Conservation (phyloP, 35 echinoderm and acorn worm genomes). For the Apostichopus parvimensis region DNA sequence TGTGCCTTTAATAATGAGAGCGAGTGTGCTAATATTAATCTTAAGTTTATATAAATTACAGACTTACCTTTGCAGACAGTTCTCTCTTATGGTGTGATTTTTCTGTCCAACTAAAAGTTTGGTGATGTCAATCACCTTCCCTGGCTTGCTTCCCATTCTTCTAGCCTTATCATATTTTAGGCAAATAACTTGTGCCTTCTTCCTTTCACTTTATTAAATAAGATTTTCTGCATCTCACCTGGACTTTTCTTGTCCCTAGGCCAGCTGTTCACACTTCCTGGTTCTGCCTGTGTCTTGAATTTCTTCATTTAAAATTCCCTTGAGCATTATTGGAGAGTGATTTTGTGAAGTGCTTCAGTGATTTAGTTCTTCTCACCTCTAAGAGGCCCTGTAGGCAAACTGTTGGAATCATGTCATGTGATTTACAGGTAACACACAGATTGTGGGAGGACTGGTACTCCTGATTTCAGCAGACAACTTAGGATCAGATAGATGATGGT, state of each 20-base stretch:
- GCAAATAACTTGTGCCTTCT: slow-evolving; percentile 7
- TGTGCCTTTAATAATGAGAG: too few relatives aligned
- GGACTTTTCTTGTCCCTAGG: slow-evolving; percentile 2
- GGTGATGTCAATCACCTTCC: not conserved
- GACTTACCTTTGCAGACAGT: too few relatives aligned
- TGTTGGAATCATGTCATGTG: slow-evolving; percentile 1
- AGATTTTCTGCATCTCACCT: slow-evolving; percentile 5
- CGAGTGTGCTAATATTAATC: too few relatives aligned
- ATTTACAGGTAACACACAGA: not conserved
- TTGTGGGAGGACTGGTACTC: too few relatives aligned
- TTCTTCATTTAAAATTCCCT: slow-evolving; percentile 4
- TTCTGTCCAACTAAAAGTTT: not conserved
- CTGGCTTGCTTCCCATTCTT: not conserved
- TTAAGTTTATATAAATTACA: too few relatives aligned
- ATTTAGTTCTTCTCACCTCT: slow-evolving; percentile 29
- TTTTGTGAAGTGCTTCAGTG: slow-evolving; percentile 1
- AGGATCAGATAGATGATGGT: too few relatives aligned
- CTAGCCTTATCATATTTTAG: not conserved
- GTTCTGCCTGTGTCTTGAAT: not conserved
- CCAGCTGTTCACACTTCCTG: slow-evolving; percentile 5
- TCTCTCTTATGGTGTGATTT: not conserved
- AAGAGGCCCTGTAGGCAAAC: slow-evolving; percentile 25
- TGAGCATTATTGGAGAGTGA: slow-evolving; percentile 32
- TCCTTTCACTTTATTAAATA: not conserved
- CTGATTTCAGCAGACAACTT: too few relatives aligned